phyloP scores from a whole-genome alignment of 1,140 invertebrate species.

The Drosophila simulans region DNA sequence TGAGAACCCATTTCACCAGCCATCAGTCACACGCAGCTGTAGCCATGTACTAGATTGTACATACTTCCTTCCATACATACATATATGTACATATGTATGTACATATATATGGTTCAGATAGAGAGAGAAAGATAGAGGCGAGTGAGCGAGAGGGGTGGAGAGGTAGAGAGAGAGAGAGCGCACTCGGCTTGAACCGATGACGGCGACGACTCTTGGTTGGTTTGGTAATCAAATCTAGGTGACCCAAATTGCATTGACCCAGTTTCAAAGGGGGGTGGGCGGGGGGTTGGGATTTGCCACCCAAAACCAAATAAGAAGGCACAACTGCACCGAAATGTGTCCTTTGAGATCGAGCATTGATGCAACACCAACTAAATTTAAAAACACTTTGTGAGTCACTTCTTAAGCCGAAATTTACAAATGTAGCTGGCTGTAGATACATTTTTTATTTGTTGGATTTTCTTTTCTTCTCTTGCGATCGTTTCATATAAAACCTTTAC shows the following conservation, averaged over 20 bases:
- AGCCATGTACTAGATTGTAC: conserved; percentile 44
- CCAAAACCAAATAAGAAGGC: conserved; percentile 8
- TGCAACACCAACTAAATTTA: conserved; percentile 10
- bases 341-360: conserved; percentile 50
- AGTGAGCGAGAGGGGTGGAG: conserved; percentile 8
- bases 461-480: not conserved
- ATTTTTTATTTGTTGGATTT: not conserved
- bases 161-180: conserved; percentile 7
- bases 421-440: too few relatives aligned
- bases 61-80: conserved; percentile 1
- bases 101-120: conserved; percentile 7
- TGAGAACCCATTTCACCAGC: conserved; percentile 16
- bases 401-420: not conserved
- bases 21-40: conserved; percentile 36
- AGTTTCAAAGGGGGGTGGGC: conserved; percentile 39
- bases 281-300: conserved; percentile 6
- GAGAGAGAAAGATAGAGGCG: conserved; percentile 28
- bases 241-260: conserved; percentile 60
- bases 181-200: conserved; percentile 50
- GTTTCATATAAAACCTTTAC: conserved; percentile 4
- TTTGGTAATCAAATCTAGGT: conserved; percentile 66
- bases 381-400: not conserved
- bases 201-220: conserved; percentile 46
- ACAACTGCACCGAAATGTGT: conserved; percentile 38
- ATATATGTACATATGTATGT: not conserved